Evolutionary conservation across 2,113 vertebrate species (phyloP).

Genomic region (Butorides virescens): DNA sequence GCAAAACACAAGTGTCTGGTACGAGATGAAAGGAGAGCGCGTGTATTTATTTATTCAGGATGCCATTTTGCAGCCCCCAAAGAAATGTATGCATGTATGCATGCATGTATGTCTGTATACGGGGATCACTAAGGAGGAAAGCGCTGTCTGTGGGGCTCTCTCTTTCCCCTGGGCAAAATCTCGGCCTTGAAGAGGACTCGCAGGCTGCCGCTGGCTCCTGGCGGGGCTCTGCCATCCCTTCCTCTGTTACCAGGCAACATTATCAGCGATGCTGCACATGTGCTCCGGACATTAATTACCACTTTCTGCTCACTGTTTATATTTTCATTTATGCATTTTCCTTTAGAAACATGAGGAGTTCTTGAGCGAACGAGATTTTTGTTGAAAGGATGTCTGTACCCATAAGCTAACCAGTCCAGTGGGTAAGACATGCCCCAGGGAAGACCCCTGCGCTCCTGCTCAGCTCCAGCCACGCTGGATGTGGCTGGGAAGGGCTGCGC

Average conservation of each 20-base stretch:
- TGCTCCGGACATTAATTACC: conserved; percentile 6
- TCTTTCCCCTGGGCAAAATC: not conserved
- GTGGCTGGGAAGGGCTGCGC: not conserved
- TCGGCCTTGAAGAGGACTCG: not conserved
- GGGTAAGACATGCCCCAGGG: accelerated
- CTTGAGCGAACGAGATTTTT: not conserved
- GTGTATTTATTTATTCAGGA: not conserved
- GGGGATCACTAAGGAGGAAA: not conserved
- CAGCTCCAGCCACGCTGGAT: not conserved
- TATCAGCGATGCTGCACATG: conserved; percentile 14
- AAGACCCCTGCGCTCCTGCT: not conserved
- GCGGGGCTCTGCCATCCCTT: not conserved
- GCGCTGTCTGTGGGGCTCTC: not conserved
- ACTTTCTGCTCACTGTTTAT: not conserved
- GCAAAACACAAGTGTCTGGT: not conserved
- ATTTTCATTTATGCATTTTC: conserved; percentile 5
- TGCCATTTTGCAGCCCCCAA: not conserved
- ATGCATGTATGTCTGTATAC: not conserved
- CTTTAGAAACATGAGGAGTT: not conserved
- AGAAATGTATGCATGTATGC: not conserved
- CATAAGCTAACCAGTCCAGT: accelerated
- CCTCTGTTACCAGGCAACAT: conserved; percentile 59
- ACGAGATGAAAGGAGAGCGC: not conserved
- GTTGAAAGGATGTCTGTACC: not conserved
- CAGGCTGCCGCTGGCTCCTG: not conserved